Base-by-base conservation (phyloP, 1,140 invertebrate genomes). In the Tetranychus urticae region DNA sequence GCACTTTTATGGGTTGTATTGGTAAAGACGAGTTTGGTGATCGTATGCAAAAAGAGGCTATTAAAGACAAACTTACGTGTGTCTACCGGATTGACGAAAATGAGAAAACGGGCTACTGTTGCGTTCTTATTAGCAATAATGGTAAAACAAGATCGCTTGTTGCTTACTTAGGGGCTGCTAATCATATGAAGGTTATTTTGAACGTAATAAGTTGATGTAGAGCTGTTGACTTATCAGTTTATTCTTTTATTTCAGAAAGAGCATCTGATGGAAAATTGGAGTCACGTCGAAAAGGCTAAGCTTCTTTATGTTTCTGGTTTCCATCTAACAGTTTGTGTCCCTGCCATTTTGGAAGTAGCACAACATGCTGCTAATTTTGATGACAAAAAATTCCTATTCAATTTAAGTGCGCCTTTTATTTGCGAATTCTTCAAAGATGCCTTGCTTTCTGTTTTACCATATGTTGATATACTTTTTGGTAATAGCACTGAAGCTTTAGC, bases 391-490 rank as follows among this genome's bases (percentile, higher is more conserved):
- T 64, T 64, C 37, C 4, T 4, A 4, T 55, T 65, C 14, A 63
- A 66, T 45, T 76, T 98, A 47, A 92, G 88, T 70, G 96, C 96
- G 61, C 88, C 91, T 34, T 99, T 97, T 75, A 79, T 99, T 47
- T 84, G 84, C 58, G 80, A 92, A 73, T 84, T 88, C 70, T 98
- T 80, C 72, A 86, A 84, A 68, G 80, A 89, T 59, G 82, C 81
- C 6, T 77, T 97, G 69, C 78, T 84, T 74, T 74, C 82, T 66
- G 80, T 82, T 42, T 71, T 97, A 67, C 90, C 90, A 1, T 97
- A 93, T 73, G 82, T 96, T 47, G 94, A 98, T 74, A 81, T 97
- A 63, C 71, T 98, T 10, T 97, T 99, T 73, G 91, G 93, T 59
- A 99, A 99, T 74, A 91, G 97, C 77, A 79, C 71, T 35, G 77